Conservation (phyloP, 2,113 vertebrate species). For the Sander vitreus region DNA sequence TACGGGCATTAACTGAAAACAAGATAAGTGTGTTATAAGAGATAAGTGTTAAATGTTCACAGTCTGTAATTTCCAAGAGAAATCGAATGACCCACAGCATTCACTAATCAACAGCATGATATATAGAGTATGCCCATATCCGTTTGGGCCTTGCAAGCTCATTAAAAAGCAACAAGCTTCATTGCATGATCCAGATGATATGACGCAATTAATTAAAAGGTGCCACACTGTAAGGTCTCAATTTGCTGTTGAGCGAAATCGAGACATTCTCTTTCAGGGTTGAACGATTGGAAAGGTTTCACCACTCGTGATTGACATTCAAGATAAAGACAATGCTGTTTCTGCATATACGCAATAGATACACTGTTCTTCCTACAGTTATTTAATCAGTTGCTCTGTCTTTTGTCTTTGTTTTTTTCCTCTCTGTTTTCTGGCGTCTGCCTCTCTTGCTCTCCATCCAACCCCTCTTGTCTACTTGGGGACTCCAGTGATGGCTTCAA, state of each 20-base stretch:
- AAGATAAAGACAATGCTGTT: conserved; percentile 58
- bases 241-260: conserved; percentile 65
- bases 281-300: conserved; percentile 36
- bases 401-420: conserved; percentile 68
- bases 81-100: conserved; percentile 33
- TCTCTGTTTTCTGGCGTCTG: conserved; percentile 61
- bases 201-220: conserved; percentile 68
- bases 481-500: conserved; percentile 85
- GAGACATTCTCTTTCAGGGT: conserved; percentile 54
- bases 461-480: conserved; percentile 66
- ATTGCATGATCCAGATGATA: conserved; percentile 54
- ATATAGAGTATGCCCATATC: conserved; percentile 27
- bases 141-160: conserved; percentile 33
- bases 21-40: too few species aligned
- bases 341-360: conserved; percentile 35
- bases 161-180: conserved; percentile 45
- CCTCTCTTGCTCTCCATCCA: conserved; percentile 67
- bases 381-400: conserved; percentile 79
- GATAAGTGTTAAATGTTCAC: not conserved
- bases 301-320: conserved; percentile 50
- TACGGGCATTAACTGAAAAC: not conserved
- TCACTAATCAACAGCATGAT: conserved; percentile 26
- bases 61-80: conserved; percentile 9
- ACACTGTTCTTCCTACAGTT: conserved; percentile 60
- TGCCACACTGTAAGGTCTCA: conserved; percentile 61